A percentile compares a stretch with the other conserved stretches of the same genome.
These are phyloP conservation scores for Nemotelus pantherinus DNA, from an alignment of 2,888 invertebrate genomes.

Conservation along the genomic window DNA sequence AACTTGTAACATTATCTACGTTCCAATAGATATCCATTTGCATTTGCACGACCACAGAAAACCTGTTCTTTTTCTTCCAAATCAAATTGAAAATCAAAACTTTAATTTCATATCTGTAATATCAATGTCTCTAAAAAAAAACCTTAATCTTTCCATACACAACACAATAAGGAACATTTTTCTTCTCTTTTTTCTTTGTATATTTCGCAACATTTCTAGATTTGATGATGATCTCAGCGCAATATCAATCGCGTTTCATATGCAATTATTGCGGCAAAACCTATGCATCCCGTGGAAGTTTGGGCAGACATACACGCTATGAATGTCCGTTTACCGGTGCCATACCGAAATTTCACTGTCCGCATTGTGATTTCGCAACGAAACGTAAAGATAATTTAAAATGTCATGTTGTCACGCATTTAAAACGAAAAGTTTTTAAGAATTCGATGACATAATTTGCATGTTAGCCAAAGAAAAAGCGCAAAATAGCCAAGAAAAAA, in stretches of 20 bases:
- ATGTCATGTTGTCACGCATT: slow-evolving; percentile 72
- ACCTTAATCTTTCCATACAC: neutral
- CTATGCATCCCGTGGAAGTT: slow-evolving; percentile 65
- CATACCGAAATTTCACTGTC: slow-evolving; percentile 76
- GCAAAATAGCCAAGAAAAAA: too few species aligned
- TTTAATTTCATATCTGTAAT: too few species aligned
- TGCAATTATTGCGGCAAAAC: slow-evolving; percentile 55
- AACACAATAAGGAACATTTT: neutral
- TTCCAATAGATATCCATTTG: too few species aligned
- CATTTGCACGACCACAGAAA: too few species aligned
- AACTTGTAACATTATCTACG: too few species aligned
- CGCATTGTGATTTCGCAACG: slow-evolving; percentile 74
- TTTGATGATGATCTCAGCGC: slow-evolving; percentile 48
- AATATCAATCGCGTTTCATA: slow-evolving; percentile 50
- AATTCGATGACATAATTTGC: too few species aligned
- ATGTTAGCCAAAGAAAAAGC: too few species aligned
- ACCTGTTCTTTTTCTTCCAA: too few species aligned
- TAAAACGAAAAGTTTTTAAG: slow-evolving; percentile 53
- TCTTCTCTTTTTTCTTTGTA: neutral
- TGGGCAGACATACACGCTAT: slow-evolving; percentile 72
- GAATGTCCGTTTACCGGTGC: slow-evolving; percentile 77
- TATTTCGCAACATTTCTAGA: slow-evolving; percentile 45
- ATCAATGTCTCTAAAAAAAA: neutral
- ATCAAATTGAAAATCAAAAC: too few species aligned
- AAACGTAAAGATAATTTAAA: slow-evolving; percentile 76